Percentiles rank a stretch among this genome's conserved stretches.
These are phyloP conservation scores for Temnopleurus reevesii DNA, from an alignment of 53 echinoderm and acorn worm species.

Conservation along the genomic window DNA sequence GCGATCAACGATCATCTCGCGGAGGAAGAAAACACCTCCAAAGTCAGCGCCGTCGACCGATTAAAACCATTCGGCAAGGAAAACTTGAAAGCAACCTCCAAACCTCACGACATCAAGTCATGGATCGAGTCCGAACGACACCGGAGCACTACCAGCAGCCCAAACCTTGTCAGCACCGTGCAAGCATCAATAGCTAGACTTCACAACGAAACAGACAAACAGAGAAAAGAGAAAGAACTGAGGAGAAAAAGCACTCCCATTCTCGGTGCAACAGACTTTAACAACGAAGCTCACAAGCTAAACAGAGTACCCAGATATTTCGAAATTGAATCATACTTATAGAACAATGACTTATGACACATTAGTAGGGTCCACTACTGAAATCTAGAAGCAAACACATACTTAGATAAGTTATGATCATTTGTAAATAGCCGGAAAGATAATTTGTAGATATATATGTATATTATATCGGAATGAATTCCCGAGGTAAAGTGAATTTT, in stretches of 20 bases:
- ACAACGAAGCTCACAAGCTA: slow-evolving; percentile 65
- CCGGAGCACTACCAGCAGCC: slow-evolving; percentile 70
- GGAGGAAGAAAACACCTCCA: background rate
- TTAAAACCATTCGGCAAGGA: slow-evolving; percentile 79
- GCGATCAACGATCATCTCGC: slow-evolving; percentile 65
- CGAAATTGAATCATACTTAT: slow-evolving; percentile 70
- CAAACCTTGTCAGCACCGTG: slow-evolving; percentile 54
- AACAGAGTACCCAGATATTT: slow-evolving; percentile 64
- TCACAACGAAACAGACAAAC: slow-evolving; percentile 48
- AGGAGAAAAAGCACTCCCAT: slow-evolving; percentile 48
- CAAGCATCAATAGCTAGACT: slow-evolving; percentile 45
- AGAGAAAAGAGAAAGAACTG: slow-evolving; percentile 52
- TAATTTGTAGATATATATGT: background rate
- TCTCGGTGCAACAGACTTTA: slow-evolving; percentile 40
- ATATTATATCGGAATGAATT: background rate
- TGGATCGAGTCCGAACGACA: slow-evolving; percentile 75
- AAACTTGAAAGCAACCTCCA: slow-evolving; percentile 47
- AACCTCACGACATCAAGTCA: slow-evolving; percentile 69
- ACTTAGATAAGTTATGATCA: background rate
- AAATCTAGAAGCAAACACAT: background rate
- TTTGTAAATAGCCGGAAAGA: slow-evolving; percentile 1
- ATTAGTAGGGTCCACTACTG: background rate
- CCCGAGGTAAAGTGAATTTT: background rate
- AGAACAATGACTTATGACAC: background rate
- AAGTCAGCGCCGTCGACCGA: slow-evolving; percentile 77